These are phyloP conservation scores for Argyra leucocephala DNA, from an alignment of 2,888 invertebrate genomes.

Conservation along the genomic window DNA sequence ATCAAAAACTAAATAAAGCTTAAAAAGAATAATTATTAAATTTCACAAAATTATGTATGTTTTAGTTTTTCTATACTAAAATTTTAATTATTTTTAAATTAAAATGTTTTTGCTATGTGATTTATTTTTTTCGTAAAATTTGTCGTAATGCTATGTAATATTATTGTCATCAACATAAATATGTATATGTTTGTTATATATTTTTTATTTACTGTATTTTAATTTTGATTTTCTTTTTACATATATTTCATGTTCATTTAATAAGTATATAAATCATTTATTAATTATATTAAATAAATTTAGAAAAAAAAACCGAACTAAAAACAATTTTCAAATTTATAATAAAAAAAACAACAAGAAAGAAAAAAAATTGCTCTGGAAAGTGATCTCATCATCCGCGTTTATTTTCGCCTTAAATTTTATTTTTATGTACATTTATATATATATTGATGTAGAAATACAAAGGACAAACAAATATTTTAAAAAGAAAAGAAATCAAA, in stretches of 20 bases:
- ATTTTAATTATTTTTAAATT: not conserved
- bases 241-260: slow-evolving; percentile 5
- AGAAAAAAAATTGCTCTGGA: slow-evolving; percentile 29
- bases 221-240: not conserved
- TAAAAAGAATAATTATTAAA: not conserved
- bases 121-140: not conserved
- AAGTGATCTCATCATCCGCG: slow-evolving; percentile 45
- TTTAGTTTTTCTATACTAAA: not conserved
- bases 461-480: slow-evolving; percentile 11
- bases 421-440: slow-evolving; percentile 11
- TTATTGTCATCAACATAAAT: not conserved
- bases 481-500: no score
- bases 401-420: slow-evolving; percentile 41
- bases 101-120: not conserved
- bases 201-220: not conserved
- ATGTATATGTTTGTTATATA: slow-evolving; percentile 2
- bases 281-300: no score
- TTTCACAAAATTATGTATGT: not conserved
- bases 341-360: no score
- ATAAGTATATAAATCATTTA: no score
- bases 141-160: slow-evolving; percentile 4
- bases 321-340: no score
- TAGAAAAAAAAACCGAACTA: no score
- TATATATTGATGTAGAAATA: slow-evolving; percentile 5
- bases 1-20: not conserved